phyloP scores from a whole-genome alignment of 2,113 vertebrate genomes.

The Oriolus oriolus region DNA sequence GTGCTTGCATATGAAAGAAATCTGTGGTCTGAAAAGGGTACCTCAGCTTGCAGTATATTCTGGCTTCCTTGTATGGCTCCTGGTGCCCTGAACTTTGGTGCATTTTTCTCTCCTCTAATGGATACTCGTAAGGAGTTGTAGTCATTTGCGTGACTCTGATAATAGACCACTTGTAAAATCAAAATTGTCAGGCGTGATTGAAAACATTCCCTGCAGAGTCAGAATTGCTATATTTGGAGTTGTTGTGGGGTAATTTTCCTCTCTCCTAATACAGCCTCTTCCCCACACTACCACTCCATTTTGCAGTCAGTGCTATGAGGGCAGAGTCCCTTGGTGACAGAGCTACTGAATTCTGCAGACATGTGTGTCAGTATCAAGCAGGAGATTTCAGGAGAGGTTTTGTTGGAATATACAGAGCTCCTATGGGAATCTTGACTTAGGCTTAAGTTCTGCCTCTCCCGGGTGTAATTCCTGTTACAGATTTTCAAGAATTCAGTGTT shows the following conservation, averaged over 20 bases:
- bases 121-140: neutral
- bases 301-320: neutral
- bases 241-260: neutral
- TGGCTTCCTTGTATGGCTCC: neutral
- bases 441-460: neutral
- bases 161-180: neutral
- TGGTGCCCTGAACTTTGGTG: neutral
- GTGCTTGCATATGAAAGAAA: neutral
- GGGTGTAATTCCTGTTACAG: neutral
- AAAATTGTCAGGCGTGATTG: neutral
- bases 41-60: neutral
- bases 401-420: neutral
- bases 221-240: conserved; percentile 35
- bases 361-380: neutral
- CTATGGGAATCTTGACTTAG: neutral
- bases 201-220: neutral
- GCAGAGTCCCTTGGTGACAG: neutral
- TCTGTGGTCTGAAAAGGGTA: neutral
- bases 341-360: neutral
- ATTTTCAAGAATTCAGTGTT: neutral
- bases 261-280: neutral
- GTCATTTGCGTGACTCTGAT: neutral
- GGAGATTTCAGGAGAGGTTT: neutral
- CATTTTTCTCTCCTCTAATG: neutral
- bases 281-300: neutral